These are phyloP conservation scores for Thaleichthys pacificus DNA, from an alignment of 2,797 vertebrate genomes.

Conservation along the genomic window DNA sequence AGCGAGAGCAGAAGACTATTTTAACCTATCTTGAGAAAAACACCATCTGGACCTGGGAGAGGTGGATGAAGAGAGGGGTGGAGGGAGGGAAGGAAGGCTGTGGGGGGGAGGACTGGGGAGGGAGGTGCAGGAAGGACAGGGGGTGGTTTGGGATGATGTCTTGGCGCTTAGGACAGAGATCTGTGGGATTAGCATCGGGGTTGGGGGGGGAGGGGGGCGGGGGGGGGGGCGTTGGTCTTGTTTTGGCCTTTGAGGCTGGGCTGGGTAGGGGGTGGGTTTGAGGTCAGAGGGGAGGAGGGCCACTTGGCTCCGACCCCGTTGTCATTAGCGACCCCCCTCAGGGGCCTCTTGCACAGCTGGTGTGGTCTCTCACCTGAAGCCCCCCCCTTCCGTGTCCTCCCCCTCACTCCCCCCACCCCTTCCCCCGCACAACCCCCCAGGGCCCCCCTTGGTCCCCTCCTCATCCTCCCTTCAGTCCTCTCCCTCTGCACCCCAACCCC, in stretches of 20 bases:
- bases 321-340: not conserved
- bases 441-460: not conserved
- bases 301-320: not conserved
- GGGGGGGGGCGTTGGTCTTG: not conserved
- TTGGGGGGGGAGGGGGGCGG: not conserved
- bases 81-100: not conserved
- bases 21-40: not conserved
- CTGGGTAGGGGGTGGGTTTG: not conserved
- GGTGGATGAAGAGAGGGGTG: not conserved
- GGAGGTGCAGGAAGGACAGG: not conserved
- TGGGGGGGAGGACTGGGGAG: too few species aligned
- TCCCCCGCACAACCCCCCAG: not conserved
- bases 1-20: not conserved
- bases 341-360: constrained; percentile 2
- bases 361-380: not conserved
- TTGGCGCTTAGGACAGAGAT: not conserved
- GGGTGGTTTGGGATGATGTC: not conserved
- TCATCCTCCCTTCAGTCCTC: not conserved
- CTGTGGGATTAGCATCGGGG: not conserved
- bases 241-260: not conserved
- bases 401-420: not conserved
- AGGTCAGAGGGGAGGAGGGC: not conserved
- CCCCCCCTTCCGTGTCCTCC: not conserved
- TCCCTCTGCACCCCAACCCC: not conserved
- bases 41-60: not conserved